Evolutionary conservation across 2,113 vertebrate species (phyloP).

Genomic region (Onychorhynchus coronatus): DNA sequence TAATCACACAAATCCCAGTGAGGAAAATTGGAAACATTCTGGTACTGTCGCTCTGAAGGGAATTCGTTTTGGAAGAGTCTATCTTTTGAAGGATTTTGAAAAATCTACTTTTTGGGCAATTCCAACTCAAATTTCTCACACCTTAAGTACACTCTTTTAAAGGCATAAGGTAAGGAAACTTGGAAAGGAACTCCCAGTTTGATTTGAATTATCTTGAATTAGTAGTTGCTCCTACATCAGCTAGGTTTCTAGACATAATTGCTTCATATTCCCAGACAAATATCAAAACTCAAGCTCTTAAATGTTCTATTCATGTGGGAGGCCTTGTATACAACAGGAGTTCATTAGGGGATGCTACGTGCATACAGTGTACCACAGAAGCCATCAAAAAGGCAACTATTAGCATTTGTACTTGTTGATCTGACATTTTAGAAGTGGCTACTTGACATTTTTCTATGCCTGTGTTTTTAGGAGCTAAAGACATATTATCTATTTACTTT

Average conservation of each 20-base stretch:
- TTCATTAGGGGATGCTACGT: not conserved
- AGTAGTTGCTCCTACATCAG: not conserved
- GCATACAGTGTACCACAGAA: not conserved
- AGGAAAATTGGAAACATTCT: not conserved
- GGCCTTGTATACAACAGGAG: not conserved
- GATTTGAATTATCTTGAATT: not conserved
- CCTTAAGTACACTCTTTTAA: not conserved
- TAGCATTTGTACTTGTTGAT: not conserved
- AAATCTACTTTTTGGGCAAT: not conserved
- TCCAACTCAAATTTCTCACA: not conserved
- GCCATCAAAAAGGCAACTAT: not conserved
- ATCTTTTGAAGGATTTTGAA: not conserved
- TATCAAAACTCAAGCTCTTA: not conserved
- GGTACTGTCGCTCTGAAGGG: not conserved
- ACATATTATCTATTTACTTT: not conserved
- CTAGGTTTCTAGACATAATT: not conserved
- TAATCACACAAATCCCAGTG: not conserved
- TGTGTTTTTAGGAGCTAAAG: not conserved
- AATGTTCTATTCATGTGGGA: not conserved
- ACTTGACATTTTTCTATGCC: not conserved
- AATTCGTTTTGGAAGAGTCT: not conserved
- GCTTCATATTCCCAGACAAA: not conserved
- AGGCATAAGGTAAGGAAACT: not conserved
- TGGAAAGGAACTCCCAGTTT: not conserved
- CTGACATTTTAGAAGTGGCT: not conserved